These are phyloP conservation scores for Capromys pilorides DNA, from an alignment of 2,797 vertebrate species.

Conservation along the genomic window DNA sequence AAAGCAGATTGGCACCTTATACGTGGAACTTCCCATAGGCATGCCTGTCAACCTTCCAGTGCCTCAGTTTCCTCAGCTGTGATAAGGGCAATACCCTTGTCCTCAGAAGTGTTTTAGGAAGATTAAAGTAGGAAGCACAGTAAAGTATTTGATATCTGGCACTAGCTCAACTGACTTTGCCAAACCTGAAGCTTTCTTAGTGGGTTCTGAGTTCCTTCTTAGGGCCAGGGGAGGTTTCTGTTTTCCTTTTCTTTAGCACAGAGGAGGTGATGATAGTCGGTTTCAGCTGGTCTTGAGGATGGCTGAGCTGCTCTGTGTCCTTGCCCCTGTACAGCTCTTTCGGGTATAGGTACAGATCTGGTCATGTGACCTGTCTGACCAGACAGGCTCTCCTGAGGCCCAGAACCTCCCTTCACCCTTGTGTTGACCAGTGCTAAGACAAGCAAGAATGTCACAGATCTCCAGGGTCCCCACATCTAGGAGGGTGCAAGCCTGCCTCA, in stretches of 20 bases:
- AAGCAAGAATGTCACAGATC: not conserved
- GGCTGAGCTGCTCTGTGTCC: not conserved
- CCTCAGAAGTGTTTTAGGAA: not conserved
- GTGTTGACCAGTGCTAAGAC: not conserved
- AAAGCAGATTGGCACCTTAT: not conserved
- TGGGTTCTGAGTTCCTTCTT: not conserved
- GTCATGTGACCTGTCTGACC: not conserved
- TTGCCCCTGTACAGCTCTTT: not conserved
- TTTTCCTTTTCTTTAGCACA: not conserved
- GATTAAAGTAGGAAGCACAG: not conserved
- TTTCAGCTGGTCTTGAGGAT: too few species aligned
- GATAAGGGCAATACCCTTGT: not conserved
- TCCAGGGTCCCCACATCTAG: not conserved
- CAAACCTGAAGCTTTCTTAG: not conserved
- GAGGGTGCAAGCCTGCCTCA: not conserved
- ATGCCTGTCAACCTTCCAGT: too few species aligned
- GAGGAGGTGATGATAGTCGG: not conserved
- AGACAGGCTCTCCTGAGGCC: not conserved
- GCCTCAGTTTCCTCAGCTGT: not conserved
- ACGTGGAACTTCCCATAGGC: accelerated
- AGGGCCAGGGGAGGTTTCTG: not conserved
- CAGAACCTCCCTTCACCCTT: not conserved
- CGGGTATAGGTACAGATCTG: not conserved
- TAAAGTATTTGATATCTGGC: not conserved
- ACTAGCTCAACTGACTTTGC: not conserved